A percentile compares a stretch with the other conserved stretches of the same genome.
Evolutionary conservation across 2,888 invertebrate species (phyloP).

Genomic region (Drosophila peninsularis): DNA sequence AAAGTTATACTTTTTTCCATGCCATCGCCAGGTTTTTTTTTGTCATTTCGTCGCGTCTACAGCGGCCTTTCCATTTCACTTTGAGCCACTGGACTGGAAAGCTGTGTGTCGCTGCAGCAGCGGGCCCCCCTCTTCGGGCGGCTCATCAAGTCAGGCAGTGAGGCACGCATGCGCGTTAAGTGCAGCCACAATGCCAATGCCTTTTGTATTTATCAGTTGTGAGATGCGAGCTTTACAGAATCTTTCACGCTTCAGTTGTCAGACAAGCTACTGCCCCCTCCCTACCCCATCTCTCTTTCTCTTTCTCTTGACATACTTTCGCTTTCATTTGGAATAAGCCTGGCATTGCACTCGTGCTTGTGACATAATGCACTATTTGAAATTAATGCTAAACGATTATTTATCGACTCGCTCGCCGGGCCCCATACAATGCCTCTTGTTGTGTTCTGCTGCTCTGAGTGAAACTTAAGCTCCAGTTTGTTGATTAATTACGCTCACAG

Average conservation of each 20-base stretch:
- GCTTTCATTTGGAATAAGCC: slow-evolving; percentile 61
- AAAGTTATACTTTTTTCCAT: slow-evolving; percentile 65
- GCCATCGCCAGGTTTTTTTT: slow-evolving; percentile 53
- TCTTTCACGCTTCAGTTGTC: slow-evolving; percentile 49
- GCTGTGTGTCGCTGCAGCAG: slow-evolving; percentile 24
- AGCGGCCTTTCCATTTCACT: slow-evolving; percentile 61
- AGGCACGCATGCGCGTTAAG: slow-evolving; percentile 55
- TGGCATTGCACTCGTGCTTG: slow-evolving; percentile 56
- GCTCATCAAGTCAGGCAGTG: not conserved
- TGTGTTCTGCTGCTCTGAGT: slow-evolving; percentile 36
- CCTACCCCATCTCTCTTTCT: not conserved
- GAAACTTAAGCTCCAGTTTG: slow-evolving; percentile 65
- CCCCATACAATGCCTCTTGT: slow-evolving; percentile 42
- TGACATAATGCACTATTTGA: slow-evolving; percentile 75
- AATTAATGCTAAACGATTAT: slow-evolving; percentile 76
- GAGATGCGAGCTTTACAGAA: slow-evolving; percentile 48
- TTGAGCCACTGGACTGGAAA: slow-evolving; percentile 61
- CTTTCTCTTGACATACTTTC: slow-evolving; percentile 68
- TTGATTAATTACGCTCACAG: slow-evolving; percentile 65
- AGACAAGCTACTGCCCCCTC: not conserved
- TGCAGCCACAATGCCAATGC: slow-evolving; percentile 56
- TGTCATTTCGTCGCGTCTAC: slow-evolving; percentile 56
- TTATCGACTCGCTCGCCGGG: slow-evolving; percentile 52
- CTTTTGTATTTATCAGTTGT: slow-evolving; percentile 40
- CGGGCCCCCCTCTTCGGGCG: not conserved